Evolutionary conservation across 2,797 vertebrate species (phyloP).

Genomic region (Scolopax bukidnonensis): DNA sequence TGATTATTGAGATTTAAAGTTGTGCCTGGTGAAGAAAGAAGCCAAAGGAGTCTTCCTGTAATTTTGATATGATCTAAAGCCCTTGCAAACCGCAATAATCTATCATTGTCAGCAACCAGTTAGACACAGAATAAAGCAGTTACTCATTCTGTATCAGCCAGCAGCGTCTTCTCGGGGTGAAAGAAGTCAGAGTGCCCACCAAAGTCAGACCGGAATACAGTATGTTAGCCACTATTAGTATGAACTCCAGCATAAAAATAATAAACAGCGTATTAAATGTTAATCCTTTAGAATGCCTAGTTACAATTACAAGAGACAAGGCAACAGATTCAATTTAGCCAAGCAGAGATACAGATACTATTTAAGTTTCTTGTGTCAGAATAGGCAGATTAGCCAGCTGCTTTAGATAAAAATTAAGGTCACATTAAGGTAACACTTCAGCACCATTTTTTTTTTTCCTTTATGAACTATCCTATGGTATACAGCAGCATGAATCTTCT

Average conservation of each 20-base stretch:
- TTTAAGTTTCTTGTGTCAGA: background rate
- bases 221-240: background rate
- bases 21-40: background rate
- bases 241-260: background rate
- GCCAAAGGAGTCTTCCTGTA: background rate
- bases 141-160: background rate
- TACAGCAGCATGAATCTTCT: background rate
- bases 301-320: background rate
- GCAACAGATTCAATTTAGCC: background rate
- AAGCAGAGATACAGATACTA: background rate
- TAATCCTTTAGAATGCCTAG: background rate
- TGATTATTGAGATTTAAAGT: background rate
- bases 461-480: background rate
- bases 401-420: background rate
- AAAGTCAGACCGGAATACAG: background rate
- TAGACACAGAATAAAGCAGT: background rate
- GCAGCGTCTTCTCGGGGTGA: background rate
- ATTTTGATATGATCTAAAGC: background rate
- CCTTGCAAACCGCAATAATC: background rate
- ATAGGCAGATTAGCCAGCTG: background rate
- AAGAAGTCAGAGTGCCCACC: background rate
- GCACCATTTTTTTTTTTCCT: background rate
- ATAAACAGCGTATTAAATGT: background rate
- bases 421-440: background rate
- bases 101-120: accelerated